Evolutionary conservation across 2,797 vertebrate genomes (phyloP).

Genomic region (Trichosurus vulpecula): DNA sequence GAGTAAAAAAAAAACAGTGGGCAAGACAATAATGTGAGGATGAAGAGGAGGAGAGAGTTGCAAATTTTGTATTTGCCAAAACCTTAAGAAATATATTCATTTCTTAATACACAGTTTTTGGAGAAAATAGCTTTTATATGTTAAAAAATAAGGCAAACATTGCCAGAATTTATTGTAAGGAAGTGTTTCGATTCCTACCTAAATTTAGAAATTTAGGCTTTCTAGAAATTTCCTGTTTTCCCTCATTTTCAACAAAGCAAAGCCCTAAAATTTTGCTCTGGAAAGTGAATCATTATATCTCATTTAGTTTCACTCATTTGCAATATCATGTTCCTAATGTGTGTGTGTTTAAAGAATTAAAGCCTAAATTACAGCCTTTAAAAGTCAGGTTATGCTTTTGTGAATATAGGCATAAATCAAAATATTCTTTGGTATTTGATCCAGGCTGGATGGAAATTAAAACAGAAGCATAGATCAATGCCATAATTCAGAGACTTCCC

Average conservation of each 20-base stretch:
- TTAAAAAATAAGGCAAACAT: neutral
- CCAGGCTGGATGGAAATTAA: neutral
- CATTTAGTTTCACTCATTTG: neutral
- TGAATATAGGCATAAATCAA: neutral
- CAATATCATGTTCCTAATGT: neutral
- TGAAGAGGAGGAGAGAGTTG: neutral
- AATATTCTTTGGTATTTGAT: neutral
- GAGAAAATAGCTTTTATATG: neutral
- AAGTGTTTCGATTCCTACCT: conserved; percentile 30
- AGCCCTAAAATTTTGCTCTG: neutral
- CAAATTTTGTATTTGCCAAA: neutral
- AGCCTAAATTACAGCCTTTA: neutral
- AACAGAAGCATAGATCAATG: neutral
- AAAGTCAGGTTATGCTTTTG: neutral
- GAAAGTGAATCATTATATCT: neutral
- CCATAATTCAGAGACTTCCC: neutral
- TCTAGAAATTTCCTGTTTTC: conserved; percentile 18
- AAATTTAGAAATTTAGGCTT: neutral
- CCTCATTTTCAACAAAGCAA: neutral
- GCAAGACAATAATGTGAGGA: neutral
- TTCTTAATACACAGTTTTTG: neutral
- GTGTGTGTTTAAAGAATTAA: conserved; percentile 2
- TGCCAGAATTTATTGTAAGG: neutral
- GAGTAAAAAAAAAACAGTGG: neutral
- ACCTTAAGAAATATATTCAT: neutral